Evolutionary conservation across 2,113 vertebrate species (phyloP).

Genomic region (Gallinago undulata): DNA sequence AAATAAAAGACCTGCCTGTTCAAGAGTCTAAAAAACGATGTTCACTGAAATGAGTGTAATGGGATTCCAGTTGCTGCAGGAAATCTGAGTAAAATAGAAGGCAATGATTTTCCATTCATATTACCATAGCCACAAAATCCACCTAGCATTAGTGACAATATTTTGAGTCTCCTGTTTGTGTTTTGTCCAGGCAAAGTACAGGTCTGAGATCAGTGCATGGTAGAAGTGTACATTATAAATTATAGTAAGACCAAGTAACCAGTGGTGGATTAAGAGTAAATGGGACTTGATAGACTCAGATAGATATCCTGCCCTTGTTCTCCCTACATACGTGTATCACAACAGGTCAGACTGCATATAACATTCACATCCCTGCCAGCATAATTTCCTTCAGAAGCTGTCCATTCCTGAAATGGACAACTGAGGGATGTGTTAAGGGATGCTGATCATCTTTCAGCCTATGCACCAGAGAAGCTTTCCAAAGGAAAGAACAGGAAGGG

Average conservation of each 20-base stretch:
- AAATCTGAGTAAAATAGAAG: neutral
- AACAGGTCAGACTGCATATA: neutral
- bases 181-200: neutral
- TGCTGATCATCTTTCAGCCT: neutral
- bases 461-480: neutral
- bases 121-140: neutral
- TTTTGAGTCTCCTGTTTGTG: neutral
- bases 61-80: neutral
- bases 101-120: neutral
- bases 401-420: neutral
- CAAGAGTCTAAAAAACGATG: neutral
- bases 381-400: neutral
- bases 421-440: neutral
- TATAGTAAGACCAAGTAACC: neutral
- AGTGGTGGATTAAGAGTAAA: neutral
- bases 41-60: neutral
- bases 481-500: neutral
- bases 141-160: neutral
- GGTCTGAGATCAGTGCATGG: neutral
- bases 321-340: neutral
- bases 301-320: neutral
- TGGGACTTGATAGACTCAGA: neutral
- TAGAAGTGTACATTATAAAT: neutral
- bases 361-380: neutral
- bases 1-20: neutral